Evolutionary conservation across 2,888 invertebrate species (phyloP), one percentile per base, ranked within the genome.

Genomic region (Willowsia nigromaculata): DNA sequence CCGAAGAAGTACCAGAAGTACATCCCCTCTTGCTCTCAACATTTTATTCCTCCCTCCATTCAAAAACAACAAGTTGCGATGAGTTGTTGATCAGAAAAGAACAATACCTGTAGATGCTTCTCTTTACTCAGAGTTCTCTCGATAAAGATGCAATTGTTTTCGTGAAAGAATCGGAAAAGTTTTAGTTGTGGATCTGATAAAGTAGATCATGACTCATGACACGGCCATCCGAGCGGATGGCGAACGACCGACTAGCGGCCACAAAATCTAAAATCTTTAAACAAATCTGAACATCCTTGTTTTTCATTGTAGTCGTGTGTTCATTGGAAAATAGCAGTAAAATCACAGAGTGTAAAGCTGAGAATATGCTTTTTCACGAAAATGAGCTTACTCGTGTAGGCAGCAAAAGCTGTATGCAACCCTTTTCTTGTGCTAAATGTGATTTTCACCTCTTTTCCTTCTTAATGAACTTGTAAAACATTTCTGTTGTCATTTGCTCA

Each of bases 131-230:
- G n/a, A 11, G 3, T 3, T 71, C 11, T 37, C 33, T 11, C 15
- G 4, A 2, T 15, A 47, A 74, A 43, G n/a, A 74, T 27, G 27
- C 74, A 74, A 74, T 74, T 43, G 74, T 74, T 74, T 74, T 47
- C 27, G 9, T 37, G 5, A 43, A 74, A 74, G 74, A 74, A 43
- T 47, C 22, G 43, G 27, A 74, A 74, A n/a, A n/a, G 74, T 47
- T 74, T 74, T 40, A 43, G 47, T 43, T 13, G 40, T 25, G 37
- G 83, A 50, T 83, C 56, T 33, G 65, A 84, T 74, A 74, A 85
- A 85, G 25, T 85, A 85, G 84, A 85, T 74, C 84, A 85, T 74
- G 84, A 85, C 84, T 33, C 68, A 74, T 47, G 74, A 43, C 68
- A 68, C 40, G 68, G 18, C 15, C 37, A 37, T 40, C 74, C 74